Evolutionary conservation across 2,888 invertebrate genomes (phyloP), one percentile per base, ranked within the genome.

Genomic region (Catonia carolina): DNA sequence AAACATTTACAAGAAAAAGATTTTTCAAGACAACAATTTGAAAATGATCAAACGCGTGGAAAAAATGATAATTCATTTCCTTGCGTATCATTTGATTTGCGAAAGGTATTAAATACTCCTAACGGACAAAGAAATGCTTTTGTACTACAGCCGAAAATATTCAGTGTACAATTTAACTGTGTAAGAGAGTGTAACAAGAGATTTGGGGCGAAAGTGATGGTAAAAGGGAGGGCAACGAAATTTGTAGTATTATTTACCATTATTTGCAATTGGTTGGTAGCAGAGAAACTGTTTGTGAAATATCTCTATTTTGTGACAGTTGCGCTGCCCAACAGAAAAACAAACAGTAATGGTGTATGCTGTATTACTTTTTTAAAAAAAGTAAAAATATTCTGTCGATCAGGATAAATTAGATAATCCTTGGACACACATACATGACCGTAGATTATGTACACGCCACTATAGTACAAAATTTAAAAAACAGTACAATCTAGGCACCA

Each of bases 371-470:
- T 53, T 41, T 68, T 20, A 36, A 60, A 47, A 48, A 47, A 33
- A 62, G 62, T n/a, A 58, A 50, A 48, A 62, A 60, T 55, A 20
- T 67, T 22, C 39, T 61, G 45, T 50, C 48, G 14, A 64, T 68
- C 20, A 65, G 63, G 59, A 61, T 70, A 4, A 68, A 66, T 50
- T 69, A 61, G 50, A 55, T 69, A 20, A 53, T 69, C n/a, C 61
- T 66, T 1, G 68, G 68, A 8, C 68, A 69, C 27, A 66, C 67
- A 22, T 66, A 67, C 45, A 69, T 68, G 69, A 66, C 67, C 6
- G 67, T 67, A 14, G 57, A 62, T 47, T 62, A 55, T 17, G 55
- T 62, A 23, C 59, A 61, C 50, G 60, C 61, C 17, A 51, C 53
- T 41, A 62, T 60, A 45, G 60, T 61, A 47, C 17, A 22, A 45